Conservation (phyloP, 2,113 vertebrate genomes). For the Geococcyx californianus region DNA sequence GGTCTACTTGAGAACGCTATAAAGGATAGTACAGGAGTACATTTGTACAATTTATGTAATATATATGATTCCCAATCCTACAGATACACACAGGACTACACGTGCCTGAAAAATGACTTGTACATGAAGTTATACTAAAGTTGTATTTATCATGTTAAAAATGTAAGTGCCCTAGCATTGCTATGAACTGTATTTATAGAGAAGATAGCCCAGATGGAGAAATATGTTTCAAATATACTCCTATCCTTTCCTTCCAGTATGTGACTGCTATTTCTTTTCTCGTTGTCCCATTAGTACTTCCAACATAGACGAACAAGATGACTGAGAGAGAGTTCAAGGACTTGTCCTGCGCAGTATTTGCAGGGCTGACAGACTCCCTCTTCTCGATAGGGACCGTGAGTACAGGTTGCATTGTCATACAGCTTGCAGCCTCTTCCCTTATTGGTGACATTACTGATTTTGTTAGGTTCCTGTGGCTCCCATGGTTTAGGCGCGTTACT, state of each 20-base stretch:
- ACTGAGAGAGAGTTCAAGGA: background rate
- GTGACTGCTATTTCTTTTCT: background rate
- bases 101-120: background rate
- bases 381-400: background rate
- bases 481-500: background rate
- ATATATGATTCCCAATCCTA: background rate
- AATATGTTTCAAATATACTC: background rate
- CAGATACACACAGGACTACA: background rate
- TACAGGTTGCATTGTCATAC: background rate
- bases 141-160: background rate
- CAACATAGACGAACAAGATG: background rate
- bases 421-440: background rate
- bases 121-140: background rate
- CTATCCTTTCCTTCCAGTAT: background rate
- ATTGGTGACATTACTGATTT: rapidly evolving
- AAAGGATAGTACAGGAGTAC: background rate
- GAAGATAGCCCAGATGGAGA: background rate
- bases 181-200: background rate
- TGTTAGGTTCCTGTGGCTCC: background rate
- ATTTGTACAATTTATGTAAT: background rate
- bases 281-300: background rate
- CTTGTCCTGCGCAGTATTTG: background rate
- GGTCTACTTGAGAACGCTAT: background rate
- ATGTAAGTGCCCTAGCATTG: background rate
- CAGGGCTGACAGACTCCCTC: background rate